Base-by-base conservation (phyloP, 1,140 invertebrate genomes). In the Acyrthosiphon pisum region DNA sequence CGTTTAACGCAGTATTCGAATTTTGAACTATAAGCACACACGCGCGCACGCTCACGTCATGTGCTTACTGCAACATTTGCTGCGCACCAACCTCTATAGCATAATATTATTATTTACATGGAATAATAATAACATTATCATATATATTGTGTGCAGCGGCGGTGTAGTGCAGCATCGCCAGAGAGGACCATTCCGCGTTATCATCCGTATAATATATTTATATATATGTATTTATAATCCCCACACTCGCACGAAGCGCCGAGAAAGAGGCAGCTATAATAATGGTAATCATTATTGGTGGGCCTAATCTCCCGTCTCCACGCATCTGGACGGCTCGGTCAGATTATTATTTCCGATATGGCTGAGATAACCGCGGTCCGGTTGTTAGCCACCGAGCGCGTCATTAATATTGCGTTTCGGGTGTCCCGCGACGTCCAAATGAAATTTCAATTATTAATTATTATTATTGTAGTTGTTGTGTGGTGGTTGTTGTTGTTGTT, bases 391-490 rank as follows among this genome's bases (percentile, higher is more conserved):
- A 23, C 41, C 41, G 37, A 86, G 37, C 35, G 83, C 83, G 83
- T 86, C 37, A 86, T 86, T 86, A 86, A 86, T 44, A 86, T 86
- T 86, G 37, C 41, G 37, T 86, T 86, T 41, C 23, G 83, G 23
- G 37, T 11, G 81, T 41, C n/a, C n/a, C 81, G 35, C 22, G 23
- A 44, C 41, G 23, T 86, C 37, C 7, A 30, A 86, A 86, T 44
- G 41, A 86, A 86, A 86, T 44, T 44, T 86, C 83, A 44, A 86
- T 86, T 86, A 86, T 86, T 86, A 83, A 35, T 35, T 37, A 35
- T 37, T 35, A 41, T 41, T 41, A 41, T 41, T 41, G 3, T 41
- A 3, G 41, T 41, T 2, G 41, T 3, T 41, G 41, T 41, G 41
- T 41, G 2, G 41, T 41, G 2, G 46, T 48, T 48, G 46, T 48